Percentiles rank a stretch among this genome's conserved stretches.
Evolutionary conservation across 2,113 vertebrate genomes (phyloP).

Genomic region (Cinclus mexicanus): DNA sequence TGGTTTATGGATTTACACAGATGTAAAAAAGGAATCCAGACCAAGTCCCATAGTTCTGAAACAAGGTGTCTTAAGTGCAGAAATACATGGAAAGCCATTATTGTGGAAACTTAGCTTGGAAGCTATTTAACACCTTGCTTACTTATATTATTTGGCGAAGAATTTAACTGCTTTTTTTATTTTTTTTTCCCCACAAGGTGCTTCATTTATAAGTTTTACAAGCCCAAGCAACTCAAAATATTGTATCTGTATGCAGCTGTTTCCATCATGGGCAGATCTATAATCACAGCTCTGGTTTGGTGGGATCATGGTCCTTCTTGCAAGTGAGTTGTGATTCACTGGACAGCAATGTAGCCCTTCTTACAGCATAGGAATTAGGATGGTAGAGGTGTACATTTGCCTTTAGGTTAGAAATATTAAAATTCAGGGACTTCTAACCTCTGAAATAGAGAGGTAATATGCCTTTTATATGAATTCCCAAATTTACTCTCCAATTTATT

Average conservation of each 20-base stretch:
- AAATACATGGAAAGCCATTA: background rate
- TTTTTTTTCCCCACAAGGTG: accelerated
- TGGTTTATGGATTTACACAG: background rate
- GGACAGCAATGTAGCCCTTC: background rate
- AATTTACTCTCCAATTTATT: background rate
- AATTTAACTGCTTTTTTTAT: background rate
- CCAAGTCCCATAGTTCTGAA: background rate
- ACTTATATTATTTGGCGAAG: background rate
- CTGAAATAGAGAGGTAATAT: background rate
- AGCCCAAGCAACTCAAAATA: background rate
- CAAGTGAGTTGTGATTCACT: background rate
- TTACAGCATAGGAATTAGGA: background rate
- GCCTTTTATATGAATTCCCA: background rate
- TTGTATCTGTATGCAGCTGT: background rate
- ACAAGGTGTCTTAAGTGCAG: background rate
- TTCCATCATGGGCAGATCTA: background rate
- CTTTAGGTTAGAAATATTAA: background rate
- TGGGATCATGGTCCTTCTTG: background rate
- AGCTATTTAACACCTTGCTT: background rate
- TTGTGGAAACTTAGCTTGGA: background rate
- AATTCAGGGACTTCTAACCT: background rate
- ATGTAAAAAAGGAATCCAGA: background rate
- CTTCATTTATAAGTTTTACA: background rate
- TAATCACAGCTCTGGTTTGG: background rate
- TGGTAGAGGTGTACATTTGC: background rate